phyloP scores from a whole-genome alignment of 2,797 vertebrate species.

The Rhadinocentrus ornatus region DNA sequence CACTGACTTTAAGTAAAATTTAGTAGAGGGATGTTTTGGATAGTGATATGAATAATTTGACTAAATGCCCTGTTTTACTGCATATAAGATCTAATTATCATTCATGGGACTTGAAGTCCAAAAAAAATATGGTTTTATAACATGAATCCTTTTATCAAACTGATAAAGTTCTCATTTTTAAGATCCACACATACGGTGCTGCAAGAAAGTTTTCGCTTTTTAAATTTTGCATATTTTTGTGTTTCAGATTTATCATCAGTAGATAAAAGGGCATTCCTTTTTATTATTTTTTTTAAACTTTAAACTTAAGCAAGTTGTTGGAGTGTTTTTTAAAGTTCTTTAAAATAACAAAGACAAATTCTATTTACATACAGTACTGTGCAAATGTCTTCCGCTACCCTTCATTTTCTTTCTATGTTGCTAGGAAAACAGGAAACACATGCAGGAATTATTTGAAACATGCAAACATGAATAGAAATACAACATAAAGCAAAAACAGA shows the following conservation, averaged over 20 bases:
- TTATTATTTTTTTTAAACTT: too few relatives aligned
- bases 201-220: not conserved
- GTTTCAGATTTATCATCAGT: too few relatives aligned
- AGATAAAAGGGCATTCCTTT: too few relatives aligned
- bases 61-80: conserved; percentile 61
- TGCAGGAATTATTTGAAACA: not conserved
- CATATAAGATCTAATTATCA: conserved; percentile 63
- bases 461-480: not conserved
- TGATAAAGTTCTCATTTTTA: not conserved
- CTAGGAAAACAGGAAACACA: not conserved
- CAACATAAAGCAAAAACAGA: not conserved
- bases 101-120: conserved; percentile 42
- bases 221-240: not conserved
- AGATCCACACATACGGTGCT: too few relatives aligned
- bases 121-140: not conserved
- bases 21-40: conserved; percentile 65
- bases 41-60: conserved; percentile 73
- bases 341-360: not conserved
- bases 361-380: not conserved
- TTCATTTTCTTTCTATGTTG: not conserved
- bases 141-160: conserved; percentile 27
- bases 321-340: not conserved
- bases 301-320: not conserved
- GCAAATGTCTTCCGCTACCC: not conserved
- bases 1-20: conserved; percentile 58